Evolutionary conservation across 2,888 invertebrate species (phyloP).

Genomic region (Dichetophora obliterata): DNA sequence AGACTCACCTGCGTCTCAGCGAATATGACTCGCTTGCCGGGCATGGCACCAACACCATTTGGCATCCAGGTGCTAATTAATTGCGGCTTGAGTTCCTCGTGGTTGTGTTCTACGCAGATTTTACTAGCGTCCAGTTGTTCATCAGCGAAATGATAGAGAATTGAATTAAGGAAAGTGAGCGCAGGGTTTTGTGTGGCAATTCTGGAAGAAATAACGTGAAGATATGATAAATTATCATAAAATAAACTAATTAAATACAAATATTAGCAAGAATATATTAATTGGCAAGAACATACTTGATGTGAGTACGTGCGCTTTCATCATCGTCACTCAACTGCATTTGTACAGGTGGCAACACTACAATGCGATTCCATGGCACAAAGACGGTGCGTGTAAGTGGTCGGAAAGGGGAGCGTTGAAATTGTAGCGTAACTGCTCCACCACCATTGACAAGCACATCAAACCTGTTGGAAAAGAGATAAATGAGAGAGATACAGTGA

Average conservation of each 20-base stretch:
- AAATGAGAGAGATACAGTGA: background rate
- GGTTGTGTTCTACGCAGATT: slow-evolving; percentile 88
- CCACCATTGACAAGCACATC: slow-evolving; percentile 99
- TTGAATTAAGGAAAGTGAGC: slow-evolving; percentile 69
- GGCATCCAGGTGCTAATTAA: slow-evolving; percentile 92
- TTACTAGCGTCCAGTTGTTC: slow-evolving; percentile 65
- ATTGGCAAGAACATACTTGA: slow-evolving; percentile 62
- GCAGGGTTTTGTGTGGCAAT: slow-evolving; percentile 69
- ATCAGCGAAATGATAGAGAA: slow-evolving; percentile 68
- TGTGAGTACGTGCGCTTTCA: slow-evolving; percentile 68
- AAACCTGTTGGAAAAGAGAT: slow-evolving; percentile 78
- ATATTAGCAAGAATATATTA: too few species aligned
- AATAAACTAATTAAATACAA: too few species aligned
- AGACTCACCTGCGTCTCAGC: slow-evolving; percentile 87
- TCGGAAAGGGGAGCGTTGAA: slow-evolving; percentile 94
- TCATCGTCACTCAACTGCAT: slow-evolving; percentile 86
- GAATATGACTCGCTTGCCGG: slow-evolving; percentile 85
- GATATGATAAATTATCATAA: slow-evolving; percentile 17
- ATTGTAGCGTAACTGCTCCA: slow-evolving; percentile 95
- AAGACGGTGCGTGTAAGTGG: slow-evolving; percentile 90
- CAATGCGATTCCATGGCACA: slow-evolving; percentile 97
- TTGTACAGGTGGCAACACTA: slow-evolving; percentile 89
- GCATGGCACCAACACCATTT: slow-evolving; percentile 87
- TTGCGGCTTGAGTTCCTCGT: slow-evolving; percentile 85
- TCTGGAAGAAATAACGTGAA: slow-evolving; percentile 51